Percentiles rank a stretch among this genome's conserved stretches.
Conservation (phyloP, 1,140 invertebrate genomes). For the Lamellibrachia luymesi region DNA sequence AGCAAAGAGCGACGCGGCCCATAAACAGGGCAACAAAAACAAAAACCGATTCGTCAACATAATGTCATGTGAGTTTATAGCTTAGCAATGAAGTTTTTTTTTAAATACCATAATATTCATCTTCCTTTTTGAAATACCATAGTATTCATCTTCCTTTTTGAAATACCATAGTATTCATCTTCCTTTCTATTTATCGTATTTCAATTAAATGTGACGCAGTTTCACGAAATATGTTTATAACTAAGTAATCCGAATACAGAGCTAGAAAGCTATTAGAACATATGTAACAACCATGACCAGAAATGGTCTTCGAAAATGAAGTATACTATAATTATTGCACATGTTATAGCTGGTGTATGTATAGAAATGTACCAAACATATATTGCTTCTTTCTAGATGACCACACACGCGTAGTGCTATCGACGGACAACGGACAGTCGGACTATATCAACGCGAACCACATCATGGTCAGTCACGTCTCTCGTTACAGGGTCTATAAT, state of each 20-base stretch:
- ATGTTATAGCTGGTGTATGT: background rate
- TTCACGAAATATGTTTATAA: too few species aligned
- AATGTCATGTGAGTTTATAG: background rate
- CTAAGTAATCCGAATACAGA: too few species aligned
- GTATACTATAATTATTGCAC: background rate
- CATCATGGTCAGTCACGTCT: conserved; percentile 13
- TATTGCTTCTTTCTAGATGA: conserved; percentile 11
- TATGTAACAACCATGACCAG: too few species aligned
- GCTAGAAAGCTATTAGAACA: too few species aligned
- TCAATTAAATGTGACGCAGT: background rate
- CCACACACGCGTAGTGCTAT: background rate
- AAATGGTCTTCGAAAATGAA: background rate
- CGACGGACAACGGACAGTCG: background rate
- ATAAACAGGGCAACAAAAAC: background rate
- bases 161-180: too few species aligned
- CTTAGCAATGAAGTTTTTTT: background rate
- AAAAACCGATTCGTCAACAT: conserved; percentile 23
- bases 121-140: too few species aligned
- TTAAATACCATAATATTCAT: too few species aligned
- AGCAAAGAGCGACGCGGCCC: background rate
- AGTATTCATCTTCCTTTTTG: too few species aligned
- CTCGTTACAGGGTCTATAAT: background rate
- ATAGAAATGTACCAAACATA: background rate
- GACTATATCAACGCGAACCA: conserved; percentile 19
- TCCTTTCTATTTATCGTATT: background rate